Base-by-base conservation (phyloP, 1,140 invertebrate genomes). In the Zaprionus africanus region DNA sequence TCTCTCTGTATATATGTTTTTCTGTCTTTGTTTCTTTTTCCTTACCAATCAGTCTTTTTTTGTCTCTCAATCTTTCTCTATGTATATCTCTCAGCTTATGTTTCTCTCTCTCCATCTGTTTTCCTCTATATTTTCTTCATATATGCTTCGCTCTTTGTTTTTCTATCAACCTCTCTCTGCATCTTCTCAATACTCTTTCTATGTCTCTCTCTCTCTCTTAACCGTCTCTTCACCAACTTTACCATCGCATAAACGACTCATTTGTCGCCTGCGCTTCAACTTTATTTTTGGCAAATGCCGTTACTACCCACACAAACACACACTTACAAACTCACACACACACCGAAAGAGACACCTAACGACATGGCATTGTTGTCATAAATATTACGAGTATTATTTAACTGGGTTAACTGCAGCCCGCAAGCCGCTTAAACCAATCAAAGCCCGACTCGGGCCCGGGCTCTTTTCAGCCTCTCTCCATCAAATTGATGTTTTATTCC, bases 351-450 rank as follows among this genome's bases (percentile, higher is more conserved):
- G 24, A 65, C 28, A 63, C 53, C 36, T 19, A 26, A 24, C 36
- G 5, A 26, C 38, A 51, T 49, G 57, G 28, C 22, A 69, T 74
- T 74, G 71, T 69, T 57, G 61, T 61, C 66, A 49, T 76, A 76
- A 79, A 71, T 76, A 76, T 71, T 77, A 73, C 72, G 41, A 54
- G 57, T 69, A 71, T 76, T 64, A 71, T 76, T 76, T 67, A 79
- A 76, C 72, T 81, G 49, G 82, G 82, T 78, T 90, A 90, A 79
- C 81, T 81, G 81, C 71, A 81, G 67, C 61, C 72, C 53, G 51
- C 53, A 22, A 59, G 68, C 60, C 64, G 28, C 56, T 65, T 38
- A 51, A 66, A 53, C 71, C 71, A 87, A 80, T 71, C 78, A 81
- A 81, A 49, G 31, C 54, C 54, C 61, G 15, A 41, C 15, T 15